Base-by-base conservation (phyloP, 2,113 vertebrate genomes). In the Carettochelys insculpta region DNA sequence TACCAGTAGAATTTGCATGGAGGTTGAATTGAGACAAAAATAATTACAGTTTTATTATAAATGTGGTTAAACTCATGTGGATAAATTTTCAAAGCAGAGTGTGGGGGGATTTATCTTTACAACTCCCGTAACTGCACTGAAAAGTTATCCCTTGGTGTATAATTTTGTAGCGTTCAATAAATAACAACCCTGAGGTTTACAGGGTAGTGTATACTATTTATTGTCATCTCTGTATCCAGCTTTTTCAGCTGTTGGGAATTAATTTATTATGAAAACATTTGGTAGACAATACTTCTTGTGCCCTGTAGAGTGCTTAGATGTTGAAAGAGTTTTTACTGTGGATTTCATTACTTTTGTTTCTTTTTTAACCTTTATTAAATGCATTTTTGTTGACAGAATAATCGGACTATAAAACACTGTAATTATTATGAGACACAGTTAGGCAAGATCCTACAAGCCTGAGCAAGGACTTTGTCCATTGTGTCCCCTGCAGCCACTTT, bases 181-280 rank as follows among this genome's bases (percentile, higher is more conserved):
- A 91, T 88, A 95, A 83, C 50, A 92, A 45, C 52, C 52, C 86
- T 79, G 48, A 86, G 20, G 29, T 93, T 95, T 94, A 95, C 31
- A 13, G 73, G n/a, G 14, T 82, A 78, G 11, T 94, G 5, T 80
- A 68, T 56, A 41, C 3, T 81, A 34, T 43, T 68, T 87, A 77
- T 93, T 61, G 68, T 80, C 48, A 83, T 25, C 25, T 83, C 10
- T 53, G 4, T 85, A 84, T 80, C 52, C 45, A 34, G 11, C 6
- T 0, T 85, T 93, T 93, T 93, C 77, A 38, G 48, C 19, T 85
- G 41, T 80, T 86, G 68, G 81, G 79, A 93, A 94, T 90, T 93
- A 90, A 96, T 96, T 94, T 95, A 86, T 58, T 89, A 87, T 77
- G 88, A 29, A 95, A 95, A 81, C n/a, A 91, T 31, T 90, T 90